Evolutionary conservation across 2,797 vertebrate genomes (phyloP).

Genomic region (Cichlasoma orientale): DNA sequence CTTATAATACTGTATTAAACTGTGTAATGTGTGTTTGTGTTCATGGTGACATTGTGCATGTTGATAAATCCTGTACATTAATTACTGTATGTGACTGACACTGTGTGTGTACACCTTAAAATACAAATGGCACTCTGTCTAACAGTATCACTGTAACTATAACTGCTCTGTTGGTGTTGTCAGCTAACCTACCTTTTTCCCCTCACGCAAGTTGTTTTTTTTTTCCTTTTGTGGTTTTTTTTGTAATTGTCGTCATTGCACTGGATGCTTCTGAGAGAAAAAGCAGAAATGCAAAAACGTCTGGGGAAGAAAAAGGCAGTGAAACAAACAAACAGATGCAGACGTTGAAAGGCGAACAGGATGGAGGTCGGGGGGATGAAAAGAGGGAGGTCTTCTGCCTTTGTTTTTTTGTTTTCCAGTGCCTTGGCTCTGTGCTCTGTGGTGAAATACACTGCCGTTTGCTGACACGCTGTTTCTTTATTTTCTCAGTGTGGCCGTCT

Average conservation of each 20-base stretch:
- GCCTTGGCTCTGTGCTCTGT: slow-evolving; percentile 66
- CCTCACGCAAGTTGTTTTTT: slow-evolving; percentile 26
- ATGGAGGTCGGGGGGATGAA: slow-evolving; percentile 36
- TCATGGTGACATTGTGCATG: slow-evolving; percentile 22
- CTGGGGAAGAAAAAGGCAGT: slow-evolving; percentile 14
- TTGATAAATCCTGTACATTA: slow-evolving; percentile 52
- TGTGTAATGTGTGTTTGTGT: slow-evolving; percentile 25
- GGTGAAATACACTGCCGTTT: slow-evolving; percentile 74
- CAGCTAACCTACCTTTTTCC: slow-evolving; percentile 58
- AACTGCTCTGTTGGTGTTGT: slow-evolving; percentile 50
- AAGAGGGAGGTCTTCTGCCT: slow-evolving; percentile 45
- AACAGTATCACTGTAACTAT: slow-evolving; percentile 69
- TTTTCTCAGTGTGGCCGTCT: slow-evolving; percentile 47
- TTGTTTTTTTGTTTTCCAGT: slow-evolving; percentile 55
- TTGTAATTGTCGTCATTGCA: slow-evolving; percentile 66
- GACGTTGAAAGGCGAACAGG: slow-evolving; percentile 41
- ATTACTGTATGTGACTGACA: slow-evolving; percentile 60
- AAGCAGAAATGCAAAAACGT: slow-evolving; percentile 39
- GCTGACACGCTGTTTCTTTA: slow-evolving; percentile 65
- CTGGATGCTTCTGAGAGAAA: slow-evolving; percentile 65
- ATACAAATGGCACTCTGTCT: slow-evolving; percentile 49
- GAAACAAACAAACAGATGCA: slow-evolving; percentile 54
- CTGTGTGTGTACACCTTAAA: slow-evolving; percentile 60
- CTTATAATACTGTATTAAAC: slow-evolving; percentile 50
- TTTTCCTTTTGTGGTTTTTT: not conserved